Evolutionary conservation across 2,113 vertebrate species (phyloP), one percentile per base, ranked within the genome.

Genomic region (Phoenicopterus ruber): DNA sequence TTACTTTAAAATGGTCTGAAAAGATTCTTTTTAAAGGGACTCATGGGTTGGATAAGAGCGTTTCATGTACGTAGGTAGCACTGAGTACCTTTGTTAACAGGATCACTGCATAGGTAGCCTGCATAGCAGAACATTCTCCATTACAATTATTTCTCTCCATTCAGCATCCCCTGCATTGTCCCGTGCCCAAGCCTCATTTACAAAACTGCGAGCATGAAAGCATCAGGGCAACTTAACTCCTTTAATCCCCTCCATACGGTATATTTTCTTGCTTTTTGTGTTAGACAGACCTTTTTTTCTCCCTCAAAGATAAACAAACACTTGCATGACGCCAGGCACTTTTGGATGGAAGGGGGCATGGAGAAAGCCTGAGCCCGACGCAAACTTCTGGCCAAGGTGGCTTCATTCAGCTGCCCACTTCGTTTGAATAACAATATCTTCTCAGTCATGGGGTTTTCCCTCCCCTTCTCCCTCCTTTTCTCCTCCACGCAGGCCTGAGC

Each of bases 371-470:
- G 80, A 96, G 93, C 86, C 61, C 18, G 2, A 18, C 0, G 5
- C 31, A 73, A 90, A 86, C 73, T 96, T 79, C 82, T 49, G 87
- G 83, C 74, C 83, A 96, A 88, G 93, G 95, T 92, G 55, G 90
- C 84, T 96, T 84, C 79, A 55, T 93, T 98, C 96, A 98, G 98
- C 98, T 98, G 98, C 86, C 86, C 6, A 1, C 61, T 78, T 78
- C 63, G 1, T 97, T 91, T 95, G 86, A 93, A 97, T 96, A 93
- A 98, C 97, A 98, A 98, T 96, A 74, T 71, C 96, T 95, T 91
- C 70, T 72, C 80, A 31, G 61, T 81, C 9, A 19, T 38, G 36
- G 79, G 54, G 49, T 25, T 70, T 89, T 82, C 54, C 78, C 76
- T 83, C 59, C 83, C 63, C 50, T 77, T 92, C 17, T 47, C 28